Evolutionary conservation across 1,140 invertebrate genomes (phyloP), one percentile per base, ranked within the genome.

Genomic region (Danaus plexippus): DNA sequence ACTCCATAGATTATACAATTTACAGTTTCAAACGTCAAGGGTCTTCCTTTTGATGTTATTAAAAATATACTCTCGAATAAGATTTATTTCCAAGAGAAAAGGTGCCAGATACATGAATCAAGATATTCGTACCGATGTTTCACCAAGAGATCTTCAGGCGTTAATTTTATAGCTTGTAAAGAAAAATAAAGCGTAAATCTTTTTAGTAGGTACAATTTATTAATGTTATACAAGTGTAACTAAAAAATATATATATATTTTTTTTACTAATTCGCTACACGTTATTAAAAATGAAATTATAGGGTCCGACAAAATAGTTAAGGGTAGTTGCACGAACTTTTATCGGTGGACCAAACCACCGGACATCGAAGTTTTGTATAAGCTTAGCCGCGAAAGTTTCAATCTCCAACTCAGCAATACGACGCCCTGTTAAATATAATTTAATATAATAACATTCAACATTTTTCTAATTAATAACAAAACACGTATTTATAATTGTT

Each of bases 351-450:
- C 87, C 87, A 13, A 88, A 74, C 85, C 89, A 91, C 40, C 88
- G 87, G 3, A 91, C 68, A 15, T 88, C 61, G 62, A 90, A 91
- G 61, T 90, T 88, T 47, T 89, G 79, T 42, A 91, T 79, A 22
- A 93, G 75, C 69, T 90, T 88, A n/a, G 89, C 76, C 6, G 93
- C 57, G 43, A 90, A 88, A 15, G 92, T 85, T 71, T 92, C 89
- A 51, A 94, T 71, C 73, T 94, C 92, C 67, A 94, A 86, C 71
- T 93, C 90, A 4, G 93, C 93, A 63, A 95, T 90, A 52, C 94
- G 82, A 60, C 91, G 89, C 54, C 89, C 89, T 85, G 62, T 3
- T 66, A 64, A 43, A 55, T 18, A 52, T 47, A 56, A 54, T 32
- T 2, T n/a, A n/a, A n/a, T n/a, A n/a, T n/a, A 15, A 15, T 15